Evolutionary conservation across 2,888 invertebrate species (phyloP).

Genomic region (Leistus spinibarbis): DNA sequence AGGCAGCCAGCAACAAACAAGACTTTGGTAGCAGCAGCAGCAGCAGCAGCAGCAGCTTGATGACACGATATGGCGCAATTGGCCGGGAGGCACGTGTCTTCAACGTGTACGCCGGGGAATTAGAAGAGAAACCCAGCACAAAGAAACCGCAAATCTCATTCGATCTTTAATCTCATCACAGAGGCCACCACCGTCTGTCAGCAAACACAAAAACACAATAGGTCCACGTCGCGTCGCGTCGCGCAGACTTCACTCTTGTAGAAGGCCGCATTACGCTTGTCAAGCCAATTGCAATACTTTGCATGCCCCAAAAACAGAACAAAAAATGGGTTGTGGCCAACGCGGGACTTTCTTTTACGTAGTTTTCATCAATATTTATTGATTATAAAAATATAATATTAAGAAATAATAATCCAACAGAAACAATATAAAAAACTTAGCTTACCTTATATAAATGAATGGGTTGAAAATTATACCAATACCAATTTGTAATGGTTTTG

Average conservation of each 20-base stretch:
- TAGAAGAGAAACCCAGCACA: slow-evolving; percentile 29
- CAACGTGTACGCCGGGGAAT: slow-evolving; percentile 8
- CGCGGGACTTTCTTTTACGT: no score
- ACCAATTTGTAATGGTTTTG: no score
- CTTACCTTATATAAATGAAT: no score
- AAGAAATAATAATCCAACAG: no score
- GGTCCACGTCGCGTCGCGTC: background rate
- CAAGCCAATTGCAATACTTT: slow-evolving; percentile 13
- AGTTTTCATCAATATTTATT: no score
- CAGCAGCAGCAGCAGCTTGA: background rate
- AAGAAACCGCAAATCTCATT: slow-evolving; percentile 45
- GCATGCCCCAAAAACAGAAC: background rate
- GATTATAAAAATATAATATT: no score
- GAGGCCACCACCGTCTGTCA: slow-evolving; percentile 48
- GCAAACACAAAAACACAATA: slow-evolving; percentile 45
- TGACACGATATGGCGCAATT: background rate
- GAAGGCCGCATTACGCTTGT: slow-evolving; percentile 11
- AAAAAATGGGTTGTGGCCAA: no score
- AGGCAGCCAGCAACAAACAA: background rate
- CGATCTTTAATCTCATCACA: slow-evolving; percentile 49
- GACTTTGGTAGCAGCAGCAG: background rate
- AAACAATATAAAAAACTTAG: no score
- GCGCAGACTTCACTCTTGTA: background rate
- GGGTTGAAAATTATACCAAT: no score
- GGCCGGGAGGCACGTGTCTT: slow-evolving; percentile 3